Evolutionary conservation across 92 coral and sea anemone genomes (phyloP).

Genomic region (Epizoanthus rinbou): DNA sequence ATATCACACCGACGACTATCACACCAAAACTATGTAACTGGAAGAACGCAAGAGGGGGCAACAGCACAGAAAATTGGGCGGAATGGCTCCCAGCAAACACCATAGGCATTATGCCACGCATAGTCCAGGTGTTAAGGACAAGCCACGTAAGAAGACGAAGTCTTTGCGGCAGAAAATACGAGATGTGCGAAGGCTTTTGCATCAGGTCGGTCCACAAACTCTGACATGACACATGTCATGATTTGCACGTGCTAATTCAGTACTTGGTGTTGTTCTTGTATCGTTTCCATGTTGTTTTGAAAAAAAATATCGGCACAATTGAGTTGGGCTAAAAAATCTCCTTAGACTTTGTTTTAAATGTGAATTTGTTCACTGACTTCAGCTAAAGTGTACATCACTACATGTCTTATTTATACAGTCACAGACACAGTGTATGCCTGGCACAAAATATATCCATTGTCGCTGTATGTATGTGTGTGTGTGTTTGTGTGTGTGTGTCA

Average conservation of each 20-base stretch:
- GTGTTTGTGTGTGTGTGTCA: not conserved
- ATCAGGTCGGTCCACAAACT: conserved; percentile 50
- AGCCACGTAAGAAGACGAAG: conserved; percentile 55
- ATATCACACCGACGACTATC: not conserved
- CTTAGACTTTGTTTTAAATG: not conserved
- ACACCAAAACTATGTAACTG: too few relatives aligned
- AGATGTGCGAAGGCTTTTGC: conserved; percentile 72
- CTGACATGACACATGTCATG: too few relatives aligned
- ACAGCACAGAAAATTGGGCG: not conserved
- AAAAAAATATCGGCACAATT: not conserved
- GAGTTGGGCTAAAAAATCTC: not conserved
- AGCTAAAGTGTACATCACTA: too few relatives aligned
- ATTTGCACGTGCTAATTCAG: not conserved
- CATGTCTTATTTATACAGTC: too few relatives aligned
- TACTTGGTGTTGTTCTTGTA: too few relatives aligned
- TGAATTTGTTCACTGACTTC: too few relatives aligned
- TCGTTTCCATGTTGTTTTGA: too few relatives aligned
- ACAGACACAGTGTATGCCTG: too few relatives aligned
- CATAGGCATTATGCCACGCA: conserved; percentile 5
- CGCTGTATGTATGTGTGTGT: not conserved
- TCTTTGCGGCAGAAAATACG: conserved; percentile 72
- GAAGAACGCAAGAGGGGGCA: not conserved
- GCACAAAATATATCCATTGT: too few relatives aligned
- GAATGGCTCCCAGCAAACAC: conserved; percentile 59
- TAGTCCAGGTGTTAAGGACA: conserved; percentile 4